A percentile compares a stretch with the other conserved stretches of the same genome.
Evolutionary conservation across 2,888 invertebrate genomes (phyloP).

Genomic region (Saturnia pavonia): DNA sequence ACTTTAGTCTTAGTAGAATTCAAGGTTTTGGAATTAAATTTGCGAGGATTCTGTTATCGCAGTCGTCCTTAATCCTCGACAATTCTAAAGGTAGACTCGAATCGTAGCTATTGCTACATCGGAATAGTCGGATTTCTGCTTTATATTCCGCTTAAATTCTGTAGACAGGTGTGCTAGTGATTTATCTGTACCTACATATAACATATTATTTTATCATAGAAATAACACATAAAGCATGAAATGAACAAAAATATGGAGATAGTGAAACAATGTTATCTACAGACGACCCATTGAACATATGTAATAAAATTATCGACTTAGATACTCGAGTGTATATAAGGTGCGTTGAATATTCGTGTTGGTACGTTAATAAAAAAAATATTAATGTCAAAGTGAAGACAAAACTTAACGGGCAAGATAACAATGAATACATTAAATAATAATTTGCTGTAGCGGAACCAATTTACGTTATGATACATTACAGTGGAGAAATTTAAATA

Average conservation of each 20-base stretch:
- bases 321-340: not conserved
- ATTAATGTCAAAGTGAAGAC: not conserved
- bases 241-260: not conserved
- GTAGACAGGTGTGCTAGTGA: not conserved
- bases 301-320: not conserved
- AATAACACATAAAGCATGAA: not conserved
- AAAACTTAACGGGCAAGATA: not conserved
- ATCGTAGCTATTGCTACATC: not conserved
- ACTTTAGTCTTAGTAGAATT: conserved; percentile 6
- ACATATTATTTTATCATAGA: not conserved
- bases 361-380: not conserved
- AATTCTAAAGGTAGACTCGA: not conserved
- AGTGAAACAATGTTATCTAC: not conserved
- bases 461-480: not conserved
- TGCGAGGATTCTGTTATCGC: not conserved
- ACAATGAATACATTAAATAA: not conserved
- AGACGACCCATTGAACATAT: not conserved
- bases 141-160: not conserved
- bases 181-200: not conserved
- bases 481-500: not conserved
- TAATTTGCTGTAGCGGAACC: not conserved
- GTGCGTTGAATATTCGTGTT: not conserved
- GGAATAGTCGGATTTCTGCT: not conserved
- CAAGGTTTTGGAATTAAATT: conserved; percentile 8
- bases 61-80: not conserved